A percentile compares a stretch with the other conserved stretches of the same genome.
Conservation (phyloP, 2,113 vertebrate species). For the Nyctereutes procyonoides region DNA sequence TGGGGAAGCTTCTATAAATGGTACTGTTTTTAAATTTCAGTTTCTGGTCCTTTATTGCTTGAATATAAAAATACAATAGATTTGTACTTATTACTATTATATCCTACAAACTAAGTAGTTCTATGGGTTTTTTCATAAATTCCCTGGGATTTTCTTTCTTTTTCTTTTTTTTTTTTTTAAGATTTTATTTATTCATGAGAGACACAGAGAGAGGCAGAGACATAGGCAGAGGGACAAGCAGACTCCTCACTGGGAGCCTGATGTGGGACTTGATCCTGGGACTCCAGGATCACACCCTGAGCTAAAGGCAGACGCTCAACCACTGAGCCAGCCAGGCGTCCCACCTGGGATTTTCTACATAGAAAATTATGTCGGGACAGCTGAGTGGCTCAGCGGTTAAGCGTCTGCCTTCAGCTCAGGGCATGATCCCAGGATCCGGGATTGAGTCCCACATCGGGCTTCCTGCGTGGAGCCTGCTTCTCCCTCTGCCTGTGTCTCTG, state of each 20-base stretch:
- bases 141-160: neutral
- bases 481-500: neutral
- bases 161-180: neutral
- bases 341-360: neutral
- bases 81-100: neutral
- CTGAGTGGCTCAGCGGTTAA: neutral
- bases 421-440: neutral
- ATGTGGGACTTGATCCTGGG: too few species aligned
- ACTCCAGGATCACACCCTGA: too few species aligned
- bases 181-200: neutral
- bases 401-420: neutral
- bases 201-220: neutral
- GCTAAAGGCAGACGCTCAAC: too few species aligned
- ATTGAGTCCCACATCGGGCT: neutral
- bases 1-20: neutral
- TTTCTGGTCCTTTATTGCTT: neutral
- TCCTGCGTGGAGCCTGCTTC: neutral
- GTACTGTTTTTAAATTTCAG: constrained; percentile 22
- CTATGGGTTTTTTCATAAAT: neutral
- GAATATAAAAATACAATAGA: neutral
- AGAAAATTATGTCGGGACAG: neutral
- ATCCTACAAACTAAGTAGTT: neutral
- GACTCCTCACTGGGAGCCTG: too few species aligned
- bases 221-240: too few species aligned
- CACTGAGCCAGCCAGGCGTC: too few species aligned